Evolutionary conservation across 2,113 vertebrate genomes (phyloP), one percentile per base, ranked within the genome.

Genomic region (Larimichthys polyactis): DNA sequence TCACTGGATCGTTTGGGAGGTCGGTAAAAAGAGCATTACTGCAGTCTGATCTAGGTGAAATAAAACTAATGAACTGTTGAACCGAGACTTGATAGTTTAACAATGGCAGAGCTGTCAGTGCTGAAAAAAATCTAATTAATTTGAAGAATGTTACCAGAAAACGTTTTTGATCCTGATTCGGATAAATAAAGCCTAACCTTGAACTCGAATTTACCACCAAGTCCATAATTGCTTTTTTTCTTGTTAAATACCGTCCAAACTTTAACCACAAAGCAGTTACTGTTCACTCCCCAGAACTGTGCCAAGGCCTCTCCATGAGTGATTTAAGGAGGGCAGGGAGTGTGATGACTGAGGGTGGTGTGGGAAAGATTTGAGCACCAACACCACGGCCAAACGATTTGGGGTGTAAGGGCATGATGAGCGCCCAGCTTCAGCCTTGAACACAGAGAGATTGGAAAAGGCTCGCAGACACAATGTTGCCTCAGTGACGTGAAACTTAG

Each of bases 381-480:
- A 48, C 27, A 27, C 48, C 2, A 19, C 11, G 27, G 59, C 63
- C 49, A 27, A 68, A 20, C 52, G 43, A 52, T 20, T 15, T 24
- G 51, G 20, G 27, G 52, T 22, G 32, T 17, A 66, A 74, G 62
- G 63, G 43, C 17, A 17, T 3, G 29, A 63, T 68, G 65, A 32
- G 32, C 4, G 55, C 62, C 48, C 4, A 32, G 57, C 58, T 72
- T 85, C 73, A 90, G 82, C 91, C 80, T 93, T 91, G 89, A 88
- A 88, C 83, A 79, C 43, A 11, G 70, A 74, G 66, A 86, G 81
- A 93, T 84, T 91, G 87, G 86, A 91, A 86, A 71, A 75, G 87
- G 66, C 86, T 87, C 90, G 36, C 36, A 95, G 92, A 94, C 92
- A 94, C 46, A 93, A 94, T 77, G 88, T 87, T 89, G 85, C 82